Evolutionary conservation across 1,140 invertebrate genomes (phyloP).

Genomic region (Coenobita brevimanus): DNA sequence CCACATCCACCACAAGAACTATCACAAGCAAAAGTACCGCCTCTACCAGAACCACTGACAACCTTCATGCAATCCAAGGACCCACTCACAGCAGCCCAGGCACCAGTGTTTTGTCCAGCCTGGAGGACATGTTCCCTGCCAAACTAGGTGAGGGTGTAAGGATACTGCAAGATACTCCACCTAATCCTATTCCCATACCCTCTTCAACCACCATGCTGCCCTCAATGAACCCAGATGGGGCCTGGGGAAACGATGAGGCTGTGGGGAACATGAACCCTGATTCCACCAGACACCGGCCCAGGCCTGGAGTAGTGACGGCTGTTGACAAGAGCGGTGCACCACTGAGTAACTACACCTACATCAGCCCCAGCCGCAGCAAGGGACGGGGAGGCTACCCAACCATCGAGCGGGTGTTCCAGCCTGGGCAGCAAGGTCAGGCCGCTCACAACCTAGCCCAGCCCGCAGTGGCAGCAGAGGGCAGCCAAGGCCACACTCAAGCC

Average conservation of each 20-base stretch:
- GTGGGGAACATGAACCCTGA: not conserved
- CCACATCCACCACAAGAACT: not conserved
- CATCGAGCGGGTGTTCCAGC: constrained; percentile 27
- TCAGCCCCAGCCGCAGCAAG: constrained; percentile 47
- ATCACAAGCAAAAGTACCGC: not conserved
- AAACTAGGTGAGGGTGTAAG: constrained; percentile 50
- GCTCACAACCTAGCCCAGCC: not conserved
- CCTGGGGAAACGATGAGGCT: not conserved
- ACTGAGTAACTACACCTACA: constrained; percentile 24
- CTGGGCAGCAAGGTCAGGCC: not conserved
- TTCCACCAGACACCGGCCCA: not conserved
- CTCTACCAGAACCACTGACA: not conserved
- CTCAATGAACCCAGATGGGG: not conserved
- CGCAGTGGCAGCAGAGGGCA: not conserved
- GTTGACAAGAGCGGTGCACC: constrained; percentile 10
- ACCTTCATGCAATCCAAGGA: not conserved
- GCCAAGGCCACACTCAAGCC: too few species aligned
- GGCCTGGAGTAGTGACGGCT: not conserved
- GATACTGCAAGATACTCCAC: constrained; percentile 14
- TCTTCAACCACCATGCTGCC: not conserved
- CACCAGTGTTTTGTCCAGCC: not conserved
- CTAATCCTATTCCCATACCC: not conserved
- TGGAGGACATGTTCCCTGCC: constrained; percentile 7
- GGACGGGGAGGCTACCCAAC: constrained; percentile 36
- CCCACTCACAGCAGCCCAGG: not conserved